These are phyloP conservation scores for Drosophila sordidapex DNA, from an alignment of 2,888 invertebrate genomes.

Conservation along the genomic window DNA sequence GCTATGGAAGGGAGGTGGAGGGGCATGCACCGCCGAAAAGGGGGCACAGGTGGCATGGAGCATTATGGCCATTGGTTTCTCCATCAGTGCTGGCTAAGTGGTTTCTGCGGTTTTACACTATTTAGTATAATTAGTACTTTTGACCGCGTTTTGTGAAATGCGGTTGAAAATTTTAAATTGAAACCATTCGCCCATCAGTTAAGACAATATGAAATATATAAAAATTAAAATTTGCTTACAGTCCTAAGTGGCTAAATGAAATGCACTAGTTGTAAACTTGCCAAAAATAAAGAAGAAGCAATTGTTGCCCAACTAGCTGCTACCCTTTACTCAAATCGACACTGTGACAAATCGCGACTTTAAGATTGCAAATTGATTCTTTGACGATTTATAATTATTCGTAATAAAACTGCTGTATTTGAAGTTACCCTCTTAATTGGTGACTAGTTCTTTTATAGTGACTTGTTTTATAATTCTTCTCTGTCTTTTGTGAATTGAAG, in stretches of 20 bases:
- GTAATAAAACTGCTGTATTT: neutral
- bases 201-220: constrained; percentile 16
- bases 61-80: constrained; percentile 5
- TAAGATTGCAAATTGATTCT: neutral
- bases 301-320: neutral
- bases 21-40: neutral
- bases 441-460: neutral
- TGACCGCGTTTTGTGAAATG: constrained; percentile 76
- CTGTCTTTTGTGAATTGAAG: neutral
- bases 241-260: neutral
- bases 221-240: constrained; percentile 20
- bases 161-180: constrained; percentile 48
- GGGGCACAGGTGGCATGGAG: constrained; percentile 7
- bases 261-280: neutral
- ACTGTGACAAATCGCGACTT: neutral
- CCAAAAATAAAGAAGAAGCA: neutral
- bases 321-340: neutral
- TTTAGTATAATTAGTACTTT: constrained; percentile 82
- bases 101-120: constrained; percentile 73
- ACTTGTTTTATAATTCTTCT: neutral
- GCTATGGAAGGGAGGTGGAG: neutral
- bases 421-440: neutral
- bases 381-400: neutral
- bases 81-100: constrained; percentile 65
- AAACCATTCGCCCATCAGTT: neutral